Evolutionary conservation across 92 coral and sea anemone genomes (phyloP), one percentile per base, ranked within the genome.

Genomic region (Metridium senile): DNA sequence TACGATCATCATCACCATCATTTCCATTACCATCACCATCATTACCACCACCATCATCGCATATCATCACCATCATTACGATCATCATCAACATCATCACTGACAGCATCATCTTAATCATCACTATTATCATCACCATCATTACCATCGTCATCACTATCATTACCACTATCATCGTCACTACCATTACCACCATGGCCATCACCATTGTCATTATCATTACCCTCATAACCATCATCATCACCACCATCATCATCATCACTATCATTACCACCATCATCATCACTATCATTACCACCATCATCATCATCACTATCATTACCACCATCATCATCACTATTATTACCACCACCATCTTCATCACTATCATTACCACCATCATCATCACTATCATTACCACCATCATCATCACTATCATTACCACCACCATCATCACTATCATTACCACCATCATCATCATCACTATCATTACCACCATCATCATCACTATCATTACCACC

Each of bases 271-370:
- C 13, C 49, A 39, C 13, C 49, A 4, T 13, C 6, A 13, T 39
- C 49, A 39, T 39, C 49, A 39, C 13, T 13, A 39, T 39, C 49
- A 39, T 39, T 13, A 4, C 49, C 6, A 13, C 13, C 49, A 39
- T 39, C 49, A 39, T 39, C 49, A 39, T 13, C 13, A 39, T 39
- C 49, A 39, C 13, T 13, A 39, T 13, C 49, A 39, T 39, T 13
- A n/a, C n/a, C n/a, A n/a, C n/a, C n/a, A n/a, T n/a, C n/a, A n/a
- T n/a, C n/a, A n/a, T n/a, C n/a, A n/a, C n/a, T n/a, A n/a, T n/a
- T n/a, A n/a, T 54, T 54, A n/a, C n/a, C 20, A 94, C 98, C 95
- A 91, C 90, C 65, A 70, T 87, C 31, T 73, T 87, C 20, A 86
- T 57, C 57, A n/a, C n/a, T n/a, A n/a, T n/a, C n/a, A n/a, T n/a